Conservation (phyloP, 2,797 vertebrate genomes). For the Chelmon rostratus region DNA sequence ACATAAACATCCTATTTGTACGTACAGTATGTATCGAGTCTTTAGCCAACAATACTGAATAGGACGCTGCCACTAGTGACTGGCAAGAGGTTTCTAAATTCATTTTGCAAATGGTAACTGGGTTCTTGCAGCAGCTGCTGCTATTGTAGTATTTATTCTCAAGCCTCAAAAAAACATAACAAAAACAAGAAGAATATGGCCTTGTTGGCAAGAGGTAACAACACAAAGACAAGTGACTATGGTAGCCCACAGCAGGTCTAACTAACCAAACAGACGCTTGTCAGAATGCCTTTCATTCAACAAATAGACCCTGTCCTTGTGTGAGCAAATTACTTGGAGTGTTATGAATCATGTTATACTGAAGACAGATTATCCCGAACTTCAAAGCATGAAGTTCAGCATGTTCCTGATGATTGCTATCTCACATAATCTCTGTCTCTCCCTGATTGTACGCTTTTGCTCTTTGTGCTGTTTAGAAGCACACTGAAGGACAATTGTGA, state of each 20-base stretch:
- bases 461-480: constrained; percentile 38
- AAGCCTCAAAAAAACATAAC: background rate
- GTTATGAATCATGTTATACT: constrained; percentile 40
- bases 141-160: background rate
- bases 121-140: background rate
- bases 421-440: background rate
- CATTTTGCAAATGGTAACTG: background rate
- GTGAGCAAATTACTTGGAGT: constrained; percentile 31
- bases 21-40: background rate
- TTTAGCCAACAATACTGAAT: background rate
- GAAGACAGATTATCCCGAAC: constrained; percentile 35
- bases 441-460: constrained; percentile 18
- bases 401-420: constrained; percentile 26
- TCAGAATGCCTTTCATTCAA: constrained; percentile 36
- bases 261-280: constrained; percentile 37
- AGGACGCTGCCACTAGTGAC: background rate
- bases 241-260: constrained; percentile 27
- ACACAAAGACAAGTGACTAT: background rate
- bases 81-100: background rate
- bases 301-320: constrained; percentile 29
- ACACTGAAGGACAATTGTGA: constrained; percentile 34
- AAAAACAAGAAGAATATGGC: background rate
- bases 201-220: constrained; percentile 8
- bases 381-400: constrained; percentile 46
- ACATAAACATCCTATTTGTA: background rate